These are phyloP conservation scores for Cheilosia urbana DNA, from an alignment of 2,888 invertebrate species.

Conservation along the genomic window DNA sequence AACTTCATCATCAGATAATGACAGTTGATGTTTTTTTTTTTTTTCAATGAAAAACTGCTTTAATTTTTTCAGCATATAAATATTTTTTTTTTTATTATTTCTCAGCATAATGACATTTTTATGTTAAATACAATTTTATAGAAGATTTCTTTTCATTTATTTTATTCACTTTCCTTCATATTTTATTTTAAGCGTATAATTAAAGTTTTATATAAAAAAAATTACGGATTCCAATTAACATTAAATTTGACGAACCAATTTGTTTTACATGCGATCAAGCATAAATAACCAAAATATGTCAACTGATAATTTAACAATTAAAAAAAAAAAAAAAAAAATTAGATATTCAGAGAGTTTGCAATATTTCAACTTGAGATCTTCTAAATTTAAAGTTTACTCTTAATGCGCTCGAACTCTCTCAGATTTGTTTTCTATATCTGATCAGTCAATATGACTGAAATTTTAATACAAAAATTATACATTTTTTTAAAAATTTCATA, in stretches of 20 bases:
- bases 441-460: slow-evolving; percentile 81
- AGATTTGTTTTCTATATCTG: slow-evolving; percentile 41
- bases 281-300: slow-evolving; percentile 43
- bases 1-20: slow-evolving; percentile 22
- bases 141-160: slow-evolving; percentile 13
- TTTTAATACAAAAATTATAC: slow-evolving; percentile 67
- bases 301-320: slow-evolving; percentile 57
- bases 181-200: slow-evolving; percentile 41
- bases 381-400: slow-evolving; percentile 61
- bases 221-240: slow-evolving; percentile 24
- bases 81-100: slow-evolving; percentile 53
- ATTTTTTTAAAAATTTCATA: slow-evolving; percentile 52
- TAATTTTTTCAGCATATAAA: slow-evolving; percentile 33
- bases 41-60: slow-evolving; percentile 19
- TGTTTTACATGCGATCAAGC: slow-evolving; percentile 31
- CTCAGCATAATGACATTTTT: slow-evolving; percentile 65
- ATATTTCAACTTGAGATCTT: slow-evolving; percentile 71
- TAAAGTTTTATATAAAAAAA: slow-evolving; percentile 29
- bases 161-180: slow-evolving; percentile 5
- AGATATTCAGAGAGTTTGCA: slow-evolving; percentile 48
- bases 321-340: slow-evolving; percentile 20
- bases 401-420: slow-evolving; percentile 51
- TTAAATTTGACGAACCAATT: slow-evolving; percentile 30
- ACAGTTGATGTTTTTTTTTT: background rate
- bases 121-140: slow-evolving; percentile 52